Base-by-base conservation (phyloP, 2,113 vertebrate genomes). In the Chloroceryle aenea region DNA sequence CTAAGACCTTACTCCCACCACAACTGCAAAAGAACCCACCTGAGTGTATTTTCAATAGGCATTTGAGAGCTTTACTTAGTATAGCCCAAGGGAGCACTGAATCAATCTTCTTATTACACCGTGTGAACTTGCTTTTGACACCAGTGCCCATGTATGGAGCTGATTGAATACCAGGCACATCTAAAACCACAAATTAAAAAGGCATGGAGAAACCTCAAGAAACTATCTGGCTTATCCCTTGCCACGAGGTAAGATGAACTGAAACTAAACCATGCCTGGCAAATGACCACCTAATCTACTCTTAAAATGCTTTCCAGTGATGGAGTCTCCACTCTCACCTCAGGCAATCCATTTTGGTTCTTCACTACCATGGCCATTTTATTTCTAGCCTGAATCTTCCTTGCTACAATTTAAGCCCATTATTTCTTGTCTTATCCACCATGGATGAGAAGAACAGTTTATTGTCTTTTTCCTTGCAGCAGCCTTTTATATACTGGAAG, bases 401-500 rank as follows among this genome's bases (percentile, higher is more conserved):
- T 85, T 75, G 38, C 30, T 87, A 81, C 16, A 40, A 48, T 87
- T 89, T 82, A 89, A 91, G 26, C 5, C 85, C 23, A 61, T 92
- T 84, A 89, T 91, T 87, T 86, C 50, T 80, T 77, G 42, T 58
- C 67, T 79, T 80, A 30, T 62, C 45, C 50, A 80, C 67, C 85
- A 77, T 10, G 29, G 67, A 34, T 56, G 42, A 66, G 83, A 85
- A 48, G 58, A 88, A 90, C 11, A 58, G 30, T 66, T 96, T 77
- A 92, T 59, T 73, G 72, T n/a, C 27, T 69, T 94, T 85, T 95
- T 53, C 40, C 85, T 86, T 80, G 55, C 25, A 94, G 63, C 50
- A 90, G 67, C 19, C 34, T 95, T 94, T 93, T 92, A 83, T 67
- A 80, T 63, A 82, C 71, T 85, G 58, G 47, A 72, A 73, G 82